Percentiles rank a stretch among this genome's conserved stretches.
These are phyloP conservation scores for Glyptemys insculpta DNA, from an alignment of 2,797 vertebrate species.

Conservation along the genomic window DNA sequence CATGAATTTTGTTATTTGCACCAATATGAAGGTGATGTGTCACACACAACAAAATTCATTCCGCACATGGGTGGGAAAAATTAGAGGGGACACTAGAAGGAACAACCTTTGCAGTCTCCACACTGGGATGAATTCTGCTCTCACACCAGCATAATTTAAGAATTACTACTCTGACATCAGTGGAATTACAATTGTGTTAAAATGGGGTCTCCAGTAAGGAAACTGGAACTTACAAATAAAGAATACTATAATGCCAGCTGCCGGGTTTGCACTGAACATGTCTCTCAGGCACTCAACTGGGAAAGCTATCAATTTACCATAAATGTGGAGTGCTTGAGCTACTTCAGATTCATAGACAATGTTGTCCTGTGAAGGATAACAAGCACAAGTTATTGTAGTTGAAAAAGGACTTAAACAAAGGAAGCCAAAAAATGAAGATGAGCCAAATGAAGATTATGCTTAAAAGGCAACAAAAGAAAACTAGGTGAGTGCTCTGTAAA, in stretches of 20 bases:
- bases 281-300: neutral
- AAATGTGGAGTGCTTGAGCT: neutral
- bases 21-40: too few relatives aligned
- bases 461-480: slow-evolving; percentile 26
- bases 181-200: neutral
- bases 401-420: slow-evolving; percentile 25
- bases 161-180: slow-evolving; percentile 17
- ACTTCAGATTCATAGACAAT: slow-evolving; percentile 21
- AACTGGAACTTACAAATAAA: neutral
- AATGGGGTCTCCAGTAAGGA: neutral
- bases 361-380: neutral
- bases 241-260: neutral
- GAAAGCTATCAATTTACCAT: neutral
- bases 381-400: slow-evolving; percentile 2
- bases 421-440: slow-evolving; percentile 12
- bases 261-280: slow-evolving; percentile 5
- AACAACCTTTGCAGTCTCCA: fast-evolving
- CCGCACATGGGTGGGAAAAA: too few relatives aligned
- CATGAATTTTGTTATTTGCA: too few relatives aligned
- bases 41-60: too few relatives aligned
- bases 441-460: slow-evolving; percentile 32
- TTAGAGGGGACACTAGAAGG: neutral
- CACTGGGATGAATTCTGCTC: neutral
- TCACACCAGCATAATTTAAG: neutral
- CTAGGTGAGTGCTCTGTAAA: slow-evolving; percentile 14